These are phyloP conservation scores for Acleris emargana DNA, from an alignment of 2,888 invertebrate species.

Conservation along the genomic window DNA sequence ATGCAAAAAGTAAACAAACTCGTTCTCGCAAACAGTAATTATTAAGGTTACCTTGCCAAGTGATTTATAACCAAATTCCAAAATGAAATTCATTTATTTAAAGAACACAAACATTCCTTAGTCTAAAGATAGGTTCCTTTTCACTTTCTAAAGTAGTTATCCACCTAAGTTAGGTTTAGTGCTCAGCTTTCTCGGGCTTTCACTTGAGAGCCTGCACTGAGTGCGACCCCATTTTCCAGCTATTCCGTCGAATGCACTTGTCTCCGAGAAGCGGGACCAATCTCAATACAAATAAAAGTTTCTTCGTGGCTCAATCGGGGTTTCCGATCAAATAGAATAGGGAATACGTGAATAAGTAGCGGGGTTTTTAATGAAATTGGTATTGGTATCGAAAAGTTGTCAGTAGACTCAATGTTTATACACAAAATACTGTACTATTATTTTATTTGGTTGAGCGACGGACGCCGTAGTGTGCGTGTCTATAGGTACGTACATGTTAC, in stretches of 20 bases:
- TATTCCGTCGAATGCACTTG: slow-evolving; percentile 22
- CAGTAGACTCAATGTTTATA: too few relatives aligned
- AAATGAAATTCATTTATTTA: neutral
- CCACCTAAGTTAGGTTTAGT: slow-evolving; percentile 14
- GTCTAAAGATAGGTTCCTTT: slow-evolving; percentile 5
- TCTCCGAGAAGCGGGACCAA: slow-evolving; percentile 21
- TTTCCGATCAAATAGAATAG: slow-evolving; percentile 12
- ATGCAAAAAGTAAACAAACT: slow-evolving; percentile 10
- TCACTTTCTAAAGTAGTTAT: slow-evolving; percentile 21
- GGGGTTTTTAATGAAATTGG: slow-evolving; percentile 18
- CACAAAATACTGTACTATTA: too few relatives aligned
- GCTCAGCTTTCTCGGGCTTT: slow-evolving; percentile 30
- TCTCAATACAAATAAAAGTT: slow-evolving; percentile 33
- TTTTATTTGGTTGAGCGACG: too few relatives aligned
- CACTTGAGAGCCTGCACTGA: slow-evolving; percentile 18
- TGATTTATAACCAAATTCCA: slow-evolving; percentile 2
- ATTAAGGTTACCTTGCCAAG: slow-evolving; percentile 1
- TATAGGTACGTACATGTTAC: too few relatives aligned
- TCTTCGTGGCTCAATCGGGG: slow-evolving; percentile 17
- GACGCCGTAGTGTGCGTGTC: too few relatives aligned
- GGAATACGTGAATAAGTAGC: neutral
- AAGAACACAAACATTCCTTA: neutral
- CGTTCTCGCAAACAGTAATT: slow-evolving; percentile 2
- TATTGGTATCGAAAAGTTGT: slow-evolving; percentile 1
- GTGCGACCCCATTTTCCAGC: slow-evolving; percentile 23